A percentile compares a stretch with the other conserved stretches of the same genome.
Conservation (phyloP, 2,797 vertebrate species). For the Brotula barbata region DNA sequence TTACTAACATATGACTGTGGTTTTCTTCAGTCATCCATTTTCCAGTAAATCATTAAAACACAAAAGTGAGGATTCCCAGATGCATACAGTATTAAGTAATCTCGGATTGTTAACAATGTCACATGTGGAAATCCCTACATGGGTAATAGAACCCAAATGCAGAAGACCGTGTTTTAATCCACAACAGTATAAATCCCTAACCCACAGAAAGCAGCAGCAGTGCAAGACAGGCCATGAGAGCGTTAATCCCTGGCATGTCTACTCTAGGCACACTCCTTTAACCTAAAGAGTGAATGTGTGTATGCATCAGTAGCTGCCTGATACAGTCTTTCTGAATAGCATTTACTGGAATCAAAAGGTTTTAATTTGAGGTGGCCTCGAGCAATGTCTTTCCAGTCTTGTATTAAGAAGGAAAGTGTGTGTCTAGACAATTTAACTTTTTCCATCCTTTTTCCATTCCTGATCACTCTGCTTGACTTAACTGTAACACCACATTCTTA, state of each 20-base stretch:
- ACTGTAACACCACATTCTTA: conserved; percentile 44
- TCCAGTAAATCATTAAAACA: neutral
- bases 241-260: conserved; percentile 61
- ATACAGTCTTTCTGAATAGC: conserved; percentile 34
- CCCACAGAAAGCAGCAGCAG: neutral
- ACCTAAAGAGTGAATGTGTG: conserved; percentile 17
- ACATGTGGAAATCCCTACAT: conserved; percentile 7
- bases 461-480: conserved; percentile 19
- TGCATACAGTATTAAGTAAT: neutral
- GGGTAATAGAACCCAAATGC: conserved; percentile 11
- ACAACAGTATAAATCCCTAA: conserved; percentile 14
- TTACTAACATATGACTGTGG: neutral
- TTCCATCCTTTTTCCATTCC: conserved; percentile 11
- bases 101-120: neutral
- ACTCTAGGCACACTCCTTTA: conserved; percentile 34
- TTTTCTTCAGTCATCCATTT: neutral
- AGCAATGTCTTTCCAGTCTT: no score
- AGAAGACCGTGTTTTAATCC: conserved; percentile 22
- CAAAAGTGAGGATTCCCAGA: conserved; percentile 1
- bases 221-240: conserved; percentile 40
- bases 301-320: conserved; percentile 15
- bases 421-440: conserved; percentile 5
- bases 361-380: neutral
- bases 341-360: conserved; percentile 29
- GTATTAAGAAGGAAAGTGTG: neutral